Evolutionary conservation across 2,113 vertebrate species (phyloP), one percentile per base, ranked within the genome.

Genomic region (Tachysurus fulvidraco): DNA sequence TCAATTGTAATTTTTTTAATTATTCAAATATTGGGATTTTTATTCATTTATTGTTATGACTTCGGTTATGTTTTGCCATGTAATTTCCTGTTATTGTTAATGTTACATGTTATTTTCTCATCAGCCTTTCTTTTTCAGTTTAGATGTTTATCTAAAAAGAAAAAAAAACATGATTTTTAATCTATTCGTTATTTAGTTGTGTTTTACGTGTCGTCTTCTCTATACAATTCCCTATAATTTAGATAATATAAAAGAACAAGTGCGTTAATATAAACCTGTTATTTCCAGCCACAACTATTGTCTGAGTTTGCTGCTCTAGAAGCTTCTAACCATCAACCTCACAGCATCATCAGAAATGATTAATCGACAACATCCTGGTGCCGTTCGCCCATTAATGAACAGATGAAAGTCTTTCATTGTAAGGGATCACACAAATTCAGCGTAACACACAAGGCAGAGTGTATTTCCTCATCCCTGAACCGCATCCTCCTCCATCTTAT

Each of bases 381-480:
- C 25, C 50, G 4, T 28, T 78, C 50, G 28, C 36, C 41, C 30
- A 3, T 25, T 81, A 60, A 81, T 60, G 11, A 60, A 59, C 7
- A 12, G 60, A 81, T 2, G 17, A 12, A 60, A 44, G 14, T 14
- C 55, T 44, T 81, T 2, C 74, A 64, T 67, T 64, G 77, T 28
- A 79, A 41, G 28, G 25, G 25, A 30, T 78, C 84, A 65, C 74
- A 23, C 44, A 85, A 67, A 64, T 46, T 62, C 79, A 78, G 64
- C 14, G 25, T 88, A 92, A 90, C 87, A 88, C 91, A 92, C 89
- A 88, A 90, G 89, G 90, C 91, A 74, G 92, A 89, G 91, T 87
- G 91, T 89, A 90, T 91, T 92, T 91, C 89, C 90, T 89, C 73
- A 92, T 91, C 90, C 79, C 90, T 91, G 92, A 93, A 94, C 80